A percentile compares a stretch with the other conserved stretches of the same genome.
These are phyloP conservation scores for Zosterops japonicus DNA, from an alignment of 2,113 vertebrate genomes.

Conservation along the genomic window DNA sequence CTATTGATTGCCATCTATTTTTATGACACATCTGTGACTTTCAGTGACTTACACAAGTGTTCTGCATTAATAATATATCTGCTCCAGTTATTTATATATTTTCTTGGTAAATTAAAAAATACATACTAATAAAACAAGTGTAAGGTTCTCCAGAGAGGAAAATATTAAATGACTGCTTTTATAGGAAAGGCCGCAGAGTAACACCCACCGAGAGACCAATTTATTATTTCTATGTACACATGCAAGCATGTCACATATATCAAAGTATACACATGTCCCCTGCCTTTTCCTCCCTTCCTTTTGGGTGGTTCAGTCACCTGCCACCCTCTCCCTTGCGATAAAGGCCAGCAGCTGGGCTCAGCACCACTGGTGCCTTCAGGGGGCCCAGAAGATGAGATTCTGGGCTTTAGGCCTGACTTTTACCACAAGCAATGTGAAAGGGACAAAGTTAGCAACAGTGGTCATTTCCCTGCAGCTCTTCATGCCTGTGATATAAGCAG, in stretches of 20 bases:
- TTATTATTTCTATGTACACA: neutral
- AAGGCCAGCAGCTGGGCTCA: neutral
- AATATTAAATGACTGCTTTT: conserved; percentile 7
- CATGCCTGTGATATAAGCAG: neutral
- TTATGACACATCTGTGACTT: conserved; percentile 40
- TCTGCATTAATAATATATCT: conserved; percentile 11
- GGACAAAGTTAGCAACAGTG: neutral
- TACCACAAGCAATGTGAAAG: neutral
- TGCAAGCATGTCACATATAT: neutral
- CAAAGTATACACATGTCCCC: neutral
- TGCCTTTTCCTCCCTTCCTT: neutral
- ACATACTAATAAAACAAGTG: neutral
- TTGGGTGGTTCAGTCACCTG: neutral
- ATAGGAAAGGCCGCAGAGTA: neutral
- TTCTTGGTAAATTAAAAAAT: conserved; percentile 40
- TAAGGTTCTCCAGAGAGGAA: neutral
- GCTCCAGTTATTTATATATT: conserved; percentile 9
- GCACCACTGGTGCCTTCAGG: neutral
- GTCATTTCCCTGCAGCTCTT: neutral
- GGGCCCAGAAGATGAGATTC: neutral
- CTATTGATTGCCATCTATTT: conserved; percentile 59
- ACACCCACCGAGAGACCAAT: neutral
- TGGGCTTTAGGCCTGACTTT: neutral
- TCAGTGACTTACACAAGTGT: neutral
- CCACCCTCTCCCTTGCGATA: neutral